phyloP scores from a whole-genome alignment of 2,888 invertebrate genomes.

The Cactoblastis cactorum region DNA sequence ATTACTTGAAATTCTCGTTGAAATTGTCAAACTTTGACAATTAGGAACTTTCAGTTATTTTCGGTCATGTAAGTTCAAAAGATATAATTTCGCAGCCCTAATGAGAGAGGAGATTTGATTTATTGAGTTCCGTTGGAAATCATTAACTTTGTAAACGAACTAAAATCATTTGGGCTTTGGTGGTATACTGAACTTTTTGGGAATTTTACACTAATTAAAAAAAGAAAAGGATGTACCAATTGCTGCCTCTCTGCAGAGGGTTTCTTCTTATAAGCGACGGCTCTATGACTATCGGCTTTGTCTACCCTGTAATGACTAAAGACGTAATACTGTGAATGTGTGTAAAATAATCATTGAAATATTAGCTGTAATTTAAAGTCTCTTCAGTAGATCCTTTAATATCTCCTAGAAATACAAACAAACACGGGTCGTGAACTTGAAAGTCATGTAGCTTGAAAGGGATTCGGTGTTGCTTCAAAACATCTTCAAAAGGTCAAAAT shows the following conservation, averaged over 20 bases:
- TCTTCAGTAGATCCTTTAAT: background rate
- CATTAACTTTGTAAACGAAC: background rate
- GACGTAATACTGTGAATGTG: too few species aligned
- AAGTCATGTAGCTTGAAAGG: slow-evolving; percentile 78
- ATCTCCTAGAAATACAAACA: slow-evolving; percentile 60
- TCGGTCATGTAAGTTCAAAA: background rate
- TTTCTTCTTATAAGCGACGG: too few species aligned
- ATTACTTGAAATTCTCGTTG: background rate
- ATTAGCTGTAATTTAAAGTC: too few species aligned
- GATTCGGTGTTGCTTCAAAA: slow-evolving; percentile 67
- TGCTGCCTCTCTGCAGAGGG: too few species aligned
- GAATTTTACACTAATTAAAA: too few species aligned
- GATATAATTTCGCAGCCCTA: background rate
- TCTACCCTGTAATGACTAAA: too few species aligned
- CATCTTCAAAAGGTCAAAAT: too few species aligned
- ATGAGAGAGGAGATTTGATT: slow-evolving; percentile 1
- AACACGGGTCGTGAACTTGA: slow-evolving; percentile 76
- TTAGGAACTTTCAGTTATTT: slow-evolving; percentile 9
- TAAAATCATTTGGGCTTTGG: too few species aligned
- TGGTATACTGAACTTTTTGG: too few species aligned
- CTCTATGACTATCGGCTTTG: too few species aligned
- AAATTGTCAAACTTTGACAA: slow-evolving; percentile 4
- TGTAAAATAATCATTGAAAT: too few species aligned
- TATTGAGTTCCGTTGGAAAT: background rate
- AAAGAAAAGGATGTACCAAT: too few species aligned